Conservation (phyloP, 2,113 vertebrate species). For the Myotis brandtii region DNA sequence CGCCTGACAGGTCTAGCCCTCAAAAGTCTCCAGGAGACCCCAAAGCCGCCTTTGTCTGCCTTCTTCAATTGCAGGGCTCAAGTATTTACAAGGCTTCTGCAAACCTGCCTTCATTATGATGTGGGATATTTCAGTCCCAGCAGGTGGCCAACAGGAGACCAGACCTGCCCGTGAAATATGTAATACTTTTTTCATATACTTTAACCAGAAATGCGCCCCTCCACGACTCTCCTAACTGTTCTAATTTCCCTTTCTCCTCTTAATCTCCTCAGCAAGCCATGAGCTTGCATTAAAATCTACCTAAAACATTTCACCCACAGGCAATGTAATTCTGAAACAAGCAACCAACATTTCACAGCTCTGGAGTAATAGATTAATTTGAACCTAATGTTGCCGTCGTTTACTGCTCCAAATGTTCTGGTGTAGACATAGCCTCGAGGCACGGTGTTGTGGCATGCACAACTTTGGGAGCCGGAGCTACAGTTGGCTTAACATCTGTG, state of each 20-base stretch:
- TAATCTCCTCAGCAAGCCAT: slow-evolving; percentile 92
- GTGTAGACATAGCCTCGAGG: slow-evolving; percentile 92
- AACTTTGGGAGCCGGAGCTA: slow-evolving; percentile 89
- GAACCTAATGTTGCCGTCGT: slow-evolving; percentile 92
- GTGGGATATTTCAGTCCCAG: slow-evolving; percentile 92
- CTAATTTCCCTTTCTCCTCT: slow-evolving; percentile 93
- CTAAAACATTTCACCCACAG: slow-evolving; percentile 91
- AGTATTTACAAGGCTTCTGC: slow-evolving; percentile 93
- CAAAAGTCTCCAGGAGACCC: slow-evolving; percentile 82
- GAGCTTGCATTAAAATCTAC: slow-evolving; percentile 94
- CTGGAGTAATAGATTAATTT: slow-evolving; percentile 94
- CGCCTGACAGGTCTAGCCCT: slow-evolving; percentile 64
- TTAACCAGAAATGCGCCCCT: slow-evolving; percentile 92
- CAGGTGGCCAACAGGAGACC: slow-evolving; percentile 90
- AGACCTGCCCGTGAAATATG: slow-evolving; percentile 92
- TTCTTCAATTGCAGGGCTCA: slow-evolving; percentile 87
- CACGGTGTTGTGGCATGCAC: slow-evolving; percentile 88
- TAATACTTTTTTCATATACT: slow-evolving; percentile 90
- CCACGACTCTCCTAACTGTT: slow-evolving; percentile 88
- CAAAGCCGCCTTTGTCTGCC: slow-evolving; percentile 87
- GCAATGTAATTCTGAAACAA: slow-evolving; percentile 93
- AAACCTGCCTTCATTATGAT: slow-evolving; percentile 92
- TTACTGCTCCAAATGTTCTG: slow-evolving; percentile 93
- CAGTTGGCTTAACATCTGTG: slow-evolving; percentile 95
- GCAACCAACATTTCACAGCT: slow-evolving; percentile 92